These are phyloP conservation scores for Phenganax subtilis DNA, from an alignment of 92 coral and sea anemone species.

Conservation along the genomic window DNA sequence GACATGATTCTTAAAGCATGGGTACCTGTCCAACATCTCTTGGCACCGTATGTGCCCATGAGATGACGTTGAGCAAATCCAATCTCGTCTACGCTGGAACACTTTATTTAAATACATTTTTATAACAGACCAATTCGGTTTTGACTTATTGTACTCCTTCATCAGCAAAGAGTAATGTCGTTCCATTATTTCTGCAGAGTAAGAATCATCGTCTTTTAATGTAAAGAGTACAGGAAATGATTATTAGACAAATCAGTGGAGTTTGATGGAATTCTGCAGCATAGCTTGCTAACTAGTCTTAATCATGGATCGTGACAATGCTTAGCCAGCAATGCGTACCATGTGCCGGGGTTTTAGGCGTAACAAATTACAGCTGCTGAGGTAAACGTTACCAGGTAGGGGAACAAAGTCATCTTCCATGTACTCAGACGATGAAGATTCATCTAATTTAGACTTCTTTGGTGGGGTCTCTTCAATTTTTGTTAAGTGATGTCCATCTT, in stretches of 20 bases:
- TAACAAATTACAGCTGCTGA: background rate
- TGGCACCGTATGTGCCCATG: background rate
- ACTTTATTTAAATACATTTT: slow-evolving; percentile 4
- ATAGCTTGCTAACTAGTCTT: no score
- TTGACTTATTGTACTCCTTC: background rate
- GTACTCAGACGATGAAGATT: background rate
- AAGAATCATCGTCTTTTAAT: background rate
- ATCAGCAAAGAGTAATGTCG: background rate
- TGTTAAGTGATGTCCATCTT: background rate
- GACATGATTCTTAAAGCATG: slow-evolving; percentile 10
- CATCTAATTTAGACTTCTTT: slow-evolving; percentile 3
- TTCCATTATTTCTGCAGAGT: background rate
- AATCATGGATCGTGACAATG: no score
- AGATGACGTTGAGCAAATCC: background rate
- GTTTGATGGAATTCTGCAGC: no score
- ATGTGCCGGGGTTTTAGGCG: background rate
- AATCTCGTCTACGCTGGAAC: background rate
- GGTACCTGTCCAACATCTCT: background rate
- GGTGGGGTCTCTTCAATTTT: background rate
- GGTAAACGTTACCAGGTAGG: background rate
- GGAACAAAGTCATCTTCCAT: background rate
- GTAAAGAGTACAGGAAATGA: background rate
- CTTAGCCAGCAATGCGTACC: background rate
- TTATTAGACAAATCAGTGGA: background rate
- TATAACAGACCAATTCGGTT: slow-evolving; percentile 6